A percentile compares a stretch with the other conserved stretches of the same genome.
Evolutionary conservation across 2,888 invertebrate genomes (phyloP).

Genomic region (Taphrorychus bicolor): DNA sequence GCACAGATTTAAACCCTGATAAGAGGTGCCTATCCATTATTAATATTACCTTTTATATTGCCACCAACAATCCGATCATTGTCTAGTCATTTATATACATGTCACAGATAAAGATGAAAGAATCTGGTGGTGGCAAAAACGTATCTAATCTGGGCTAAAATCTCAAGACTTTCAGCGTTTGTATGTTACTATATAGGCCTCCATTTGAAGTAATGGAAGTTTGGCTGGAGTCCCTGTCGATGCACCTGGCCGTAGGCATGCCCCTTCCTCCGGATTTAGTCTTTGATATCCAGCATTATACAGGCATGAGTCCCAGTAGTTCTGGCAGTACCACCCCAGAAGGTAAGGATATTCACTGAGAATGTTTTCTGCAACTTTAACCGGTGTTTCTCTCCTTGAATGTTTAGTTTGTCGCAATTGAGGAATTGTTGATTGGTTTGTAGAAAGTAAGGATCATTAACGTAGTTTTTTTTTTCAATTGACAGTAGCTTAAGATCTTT

Average conservation of each 20-base stretch:
- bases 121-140: too few species aligned
- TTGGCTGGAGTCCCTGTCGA: slow-evolving; percentile 84
- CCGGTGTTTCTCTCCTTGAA: neutral
- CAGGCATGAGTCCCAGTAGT: slow-evolving; percentile 64
- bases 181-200: slow-evolving; percentile 66
- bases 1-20: slow-evolving; percentile 91
- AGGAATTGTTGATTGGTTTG: too few species aligned
- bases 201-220: slow-evolving; percentile 88
- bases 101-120: too few species aligned
- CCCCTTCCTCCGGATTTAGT: slow-evolving; percentile 72
- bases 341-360: slow-evolving; percentile 42
- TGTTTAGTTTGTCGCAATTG: neutral
- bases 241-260: slow-evolving; percentile 72
- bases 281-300: slow-evolving; percentile 78
- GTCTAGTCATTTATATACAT: neutral
- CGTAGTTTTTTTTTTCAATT: too few species aligned
- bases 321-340: slow-evolving; percentile 69
- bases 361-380: neutral
- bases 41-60: too few species aligned
- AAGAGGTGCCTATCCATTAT: slow-evolving; percentile 72
- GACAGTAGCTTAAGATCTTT: too few species aligned
- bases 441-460: too few species aligned
- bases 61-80: too few species aligned
- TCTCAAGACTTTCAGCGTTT: too few species aligned
- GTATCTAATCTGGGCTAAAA: too few species aligned